Base-by-base conservation (phyloP, 2,797 vertebrate genomes). In the Poliocrania exsul region DNA sequence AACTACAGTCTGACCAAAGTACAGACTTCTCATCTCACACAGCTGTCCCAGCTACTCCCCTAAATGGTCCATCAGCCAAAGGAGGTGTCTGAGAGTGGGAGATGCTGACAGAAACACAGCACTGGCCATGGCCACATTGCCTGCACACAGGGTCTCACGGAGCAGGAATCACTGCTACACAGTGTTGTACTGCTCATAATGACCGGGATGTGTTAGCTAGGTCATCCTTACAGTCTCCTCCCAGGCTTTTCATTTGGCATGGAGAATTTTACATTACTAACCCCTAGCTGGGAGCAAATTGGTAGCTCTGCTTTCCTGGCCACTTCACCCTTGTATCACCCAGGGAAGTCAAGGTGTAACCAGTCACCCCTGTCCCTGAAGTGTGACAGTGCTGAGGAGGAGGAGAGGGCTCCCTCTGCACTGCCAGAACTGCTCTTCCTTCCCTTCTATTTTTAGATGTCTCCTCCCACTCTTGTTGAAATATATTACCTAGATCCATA, bases 11-110 rank as follows among this genome's bases (percentile, higher is more conserved):
- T 84, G 87, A 96, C 86, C 53, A 26, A 86, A 95, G 86, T 73
- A 71, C 62, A 85, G 89, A 23, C 13, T 67, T 77, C 78, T 90
- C 81, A 92, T 93, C 91, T 88, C 46, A 10, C 94, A 66, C 66
- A 93, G 83, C 89, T 93, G 86, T 80, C 92, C 95, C 83, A 85
- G 82, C 62, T 92, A 94, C 65, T 70, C 89, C 78, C 61, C 23
- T 2, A 87, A 84, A 95, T 90, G 86, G 92, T 96, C 96, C 88
- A 84, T 92, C 94, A 94, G 84, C 72, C 83, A 50, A 84, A 91
- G 95, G 85, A 96, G 80, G 79, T 94, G 78, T 89, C 91, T 23
- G 8, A 69, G 93, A 95, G 74, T 38, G 66, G n/a, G 38, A 95
- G 87, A 57, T 19, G 38, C 90, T 92, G 89, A 69, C 74, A 54